Percentiles rank a stretch among this genome's conserved stretches.
Evolutionary conservation across 2,797 vertebrate species (phyloP).

Genomic region (Bucorvus abyssinicus): DNA sequence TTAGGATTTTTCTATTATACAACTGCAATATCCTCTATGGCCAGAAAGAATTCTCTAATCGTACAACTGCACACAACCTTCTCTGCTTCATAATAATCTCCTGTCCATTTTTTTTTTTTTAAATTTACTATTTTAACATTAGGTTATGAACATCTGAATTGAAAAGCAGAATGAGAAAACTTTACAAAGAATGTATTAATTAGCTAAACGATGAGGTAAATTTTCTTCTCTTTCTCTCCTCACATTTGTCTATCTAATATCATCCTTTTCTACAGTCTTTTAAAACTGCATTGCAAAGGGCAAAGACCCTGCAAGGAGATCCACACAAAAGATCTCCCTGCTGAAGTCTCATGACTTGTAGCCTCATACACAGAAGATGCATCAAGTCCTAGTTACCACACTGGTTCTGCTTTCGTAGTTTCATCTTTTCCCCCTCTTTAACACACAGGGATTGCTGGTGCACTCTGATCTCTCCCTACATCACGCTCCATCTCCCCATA

Average conservation of each 20-base stretch:
- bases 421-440: not conserved
- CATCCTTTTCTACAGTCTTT: not conserved
- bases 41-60: not conserved
- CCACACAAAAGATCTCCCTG: not conserved
- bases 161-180: not conserved
- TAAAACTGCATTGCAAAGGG: not conserved
- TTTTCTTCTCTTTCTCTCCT: not conserved
- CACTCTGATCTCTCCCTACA: not conserved
- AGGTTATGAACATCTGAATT: not conserved
- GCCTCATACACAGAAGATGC: not conserved
- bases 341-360: not conserved
- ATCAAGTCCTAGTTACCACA: not conserved
- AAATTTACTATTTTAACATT: not conserved
- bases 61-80: not conserved
- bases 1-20: not conserved
- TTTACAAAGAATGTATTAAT: not conserved
- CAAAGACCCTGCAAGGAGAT: not conserved
- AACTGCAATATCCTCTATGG: not conserved
- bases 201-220: not conserved
- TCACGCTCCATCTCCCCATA: accelerated
- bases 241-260: not conserved
- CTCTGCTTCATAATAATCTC: not conserved
- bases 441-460: not conserved
- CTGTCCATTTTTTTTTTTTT: not conserved
- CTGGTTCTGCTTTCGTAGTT: not conserved